phyloP scores from a whole-genome alignment of 2,113 vertebrate species.

The Parus major region DNA sequence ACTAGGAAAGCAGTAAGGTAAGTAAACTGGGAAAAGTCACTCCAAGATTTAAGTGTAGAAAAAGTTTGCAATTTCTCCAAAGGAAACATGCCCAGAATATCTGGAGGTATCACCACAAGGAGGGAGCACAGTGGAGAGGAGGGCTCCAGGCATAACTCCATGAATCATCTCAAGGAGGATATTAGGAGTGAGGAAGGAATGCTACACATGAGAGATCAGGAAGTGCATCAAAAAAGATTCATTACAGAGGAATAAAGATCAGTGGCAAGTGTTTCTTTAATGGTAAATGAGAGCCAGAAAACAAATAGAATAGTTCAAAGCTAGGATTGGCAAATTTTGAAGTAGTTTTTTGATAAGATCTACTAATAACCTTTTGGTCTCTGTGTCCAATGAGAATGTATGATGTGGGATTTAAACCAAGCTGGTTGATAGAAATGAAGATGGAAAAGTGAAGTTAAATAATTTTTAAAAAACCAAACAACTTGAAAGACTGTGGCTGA shows the following conservation, averaged over 20 bases:
- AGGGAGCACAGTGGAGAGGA: background rate
- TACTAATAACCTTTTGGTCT: background rate
- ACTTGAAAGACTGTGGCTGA: background rate
- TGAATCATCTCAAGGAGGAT: background rate
- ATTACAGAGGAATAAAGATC: background rate
- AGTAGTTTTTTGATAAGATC: background rate
- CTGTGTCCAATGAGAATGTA: background rate
- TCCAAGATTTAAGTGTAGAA: background rate
- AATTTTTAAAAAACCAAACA: background rate
- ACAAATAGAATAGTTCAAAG: background rate
- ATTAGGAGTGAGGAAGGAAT: background rate
- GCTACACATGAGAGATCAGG: background rate
- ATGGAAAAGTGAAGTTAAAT: background rate
- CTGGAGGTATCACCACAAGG: background rate
- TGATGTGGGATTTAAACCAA: background rate
- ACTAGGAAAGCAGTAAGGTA: background rate
- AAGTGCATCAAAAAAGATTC: accelerated
- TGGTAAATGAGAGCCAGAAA: background rate
- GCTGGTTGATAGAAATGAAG: background rate
- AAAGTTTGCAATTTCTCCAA: background rate
- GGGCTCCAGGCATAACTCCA: background rate
- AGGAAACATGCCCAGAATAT: background rate
- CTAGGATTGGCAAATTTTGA: background rate
- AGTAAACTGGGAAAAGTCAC: background rate
- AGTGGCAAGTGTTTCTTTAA: background rate